phyloP scores from a whole-genome alignment of 2,888 invertebrate species.

The Ochropleura leucogaster region DNA sequence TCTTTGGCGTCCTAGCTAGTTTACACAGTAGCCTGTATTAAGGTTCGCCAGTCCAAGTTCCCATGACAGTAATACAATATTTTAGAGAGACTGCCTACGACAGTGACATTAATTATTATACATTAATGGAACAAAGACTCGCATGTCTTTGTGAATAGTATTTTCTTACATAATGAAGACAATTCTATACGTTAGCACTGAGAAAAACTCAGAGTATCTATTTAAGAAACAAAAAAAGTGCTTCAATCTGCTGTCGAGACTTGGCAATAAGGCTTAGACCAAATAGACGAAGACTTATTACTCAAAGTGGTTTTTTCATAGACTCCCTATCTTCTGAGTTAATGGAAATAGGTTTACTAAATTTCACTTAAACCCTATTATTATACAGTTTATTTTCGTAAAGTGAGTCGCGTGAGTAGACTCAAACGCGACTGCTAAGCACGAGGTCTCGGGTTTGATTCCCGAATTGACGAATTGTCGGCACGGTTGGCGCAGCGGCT shows the following conservation, averaged over 20 bases:
- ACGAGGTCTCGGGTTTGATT: no score
- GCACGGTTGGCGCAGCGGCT: no score
- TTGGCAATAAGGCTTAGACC: constrained; percentile 21
- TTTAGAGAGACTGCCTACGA: no score
- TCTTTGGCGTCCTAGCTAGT: no score
- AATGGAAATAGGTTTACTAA: constrained; percentile 15
- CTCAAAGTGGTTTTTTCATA: constrained; percentile 7
- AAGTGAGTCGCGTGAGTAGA: no score
- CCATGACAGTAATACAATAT: no score
- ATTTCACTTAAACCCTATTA: not conserved
- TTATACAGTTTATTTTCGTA: not conserved
- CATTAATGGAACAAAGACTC: constrained; percentile 6
- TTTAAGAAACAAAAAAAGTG: not conserved
- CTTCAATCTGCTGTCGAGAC: constrained; percentile 13
- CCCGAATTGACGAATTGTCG: no score
- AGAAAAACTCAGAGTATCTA: not conserved
- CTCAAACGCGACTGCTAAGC: no score
- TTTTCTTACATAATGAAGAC: not conserved
- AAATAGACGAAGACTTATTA: constrained; percentile 28
- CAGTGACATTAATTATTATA: no score
- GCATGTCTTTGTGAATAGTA: not conserved
- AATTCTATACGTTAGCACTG: not conserved
- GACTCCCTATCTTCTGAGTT: not conserved
- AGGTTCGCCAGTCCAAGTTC: no score
- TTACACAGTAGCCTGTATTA: no score